Conservation (phyloP, 2,113 vertebrate species). For the Nothoprocta pentlandii region DNA sequence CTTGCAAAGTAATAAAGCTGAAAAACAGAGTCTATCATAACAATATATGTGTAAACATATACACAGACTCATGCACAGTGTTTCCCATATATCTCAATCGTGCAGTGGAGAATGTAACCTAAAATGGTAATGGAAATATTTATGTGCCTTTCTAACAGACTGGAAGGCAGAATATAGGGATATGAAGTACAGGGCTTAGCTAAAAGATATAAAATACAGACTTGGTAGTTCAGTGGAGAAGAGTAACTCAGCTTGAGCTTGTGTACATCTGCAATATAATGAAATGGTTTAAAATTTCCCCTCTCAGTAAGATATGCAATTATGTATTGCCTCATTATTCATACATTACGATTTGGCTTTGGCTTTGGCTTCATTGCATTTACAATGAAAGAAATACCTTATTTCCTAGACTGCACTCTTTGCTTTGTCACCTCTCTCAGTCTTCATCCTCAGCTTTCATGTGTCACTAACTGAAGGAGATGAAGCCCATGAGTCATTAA, state of each 20-base stretch:
- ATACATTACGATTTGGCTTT: background rate
- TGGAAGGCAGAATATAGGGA: background rate
- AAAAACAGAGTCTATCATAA: background rate
- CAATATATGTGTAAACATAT: background rate
- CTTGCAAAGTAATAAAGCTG: background rate
- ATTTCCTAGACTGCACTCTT: background rate
- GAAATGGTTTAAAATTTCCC: fast-evolving
- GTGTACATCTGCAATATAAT: background rate
- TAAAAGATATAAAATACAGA: background rate
- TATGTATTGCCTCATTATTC: background rate
- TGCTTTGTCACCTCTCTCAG: background rate
- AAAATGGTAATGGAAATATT: background rate
- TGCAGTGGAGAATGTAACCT: background rate
- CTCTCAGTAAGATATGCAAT: background rate
- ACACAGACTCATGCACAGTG: fast-evolving
- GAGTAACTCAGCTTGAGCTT: background rate
- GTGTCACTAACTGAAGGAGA: background rate
- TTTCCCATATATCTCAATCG: background rate
- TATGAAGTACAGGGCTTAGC: background rate
- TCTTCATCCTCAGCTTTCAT: background rate
- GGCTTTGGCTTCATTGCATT: fast-evolving
- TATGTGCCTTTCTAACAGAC: background rate
- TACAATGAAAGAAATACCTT: background rate
- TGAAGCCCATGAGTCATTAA: background rate
- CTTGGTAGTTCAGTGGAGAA: background rate